Evolutionary conservation across 2,888 invertebrate species (phyloP).

Genomic region (Sesia apiformis): DNA sequence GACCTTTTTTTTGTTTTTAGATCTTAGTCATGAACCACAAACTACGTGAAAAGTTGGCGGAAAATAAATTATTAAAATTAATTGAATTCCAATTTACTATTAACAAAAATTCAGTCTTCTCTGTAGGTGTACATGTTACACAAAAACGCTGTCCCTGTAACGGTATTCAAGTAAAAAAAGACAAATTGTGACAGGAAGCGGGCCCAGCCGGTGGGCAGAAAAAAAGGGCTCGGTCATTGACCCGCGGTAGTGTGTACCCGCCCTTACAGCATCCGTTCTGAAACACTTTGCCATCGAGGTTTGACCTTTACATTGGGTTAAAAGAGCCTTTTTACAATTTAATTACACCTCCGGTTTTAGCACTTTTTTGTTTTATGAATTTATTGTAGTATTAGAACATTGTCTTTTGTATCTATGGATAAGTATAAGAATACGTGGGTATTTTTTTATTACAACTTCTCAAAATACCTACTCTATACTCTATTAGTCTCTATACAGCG

Average conservation of each 20-base stretch:
- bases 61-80: no score
- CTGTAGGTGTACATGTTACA: no score
- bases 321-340: neutral
- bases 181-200: conserved; percentile 68
- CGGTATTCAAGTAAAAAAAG: conserved; percentile 48
- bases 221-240: conserved; percentile 51
- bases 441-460: no score
- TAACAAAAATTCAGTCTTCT: no score
- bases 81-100: no score
- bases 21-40: no score
- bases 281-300: neutral
- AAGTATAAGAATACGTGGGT: no score
- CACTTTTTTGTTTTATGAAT: neutral
- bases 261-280: conserved; percentile 29
- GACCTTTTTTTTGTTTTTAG: no score
- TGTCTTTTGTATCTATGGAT: neutral
- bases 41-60: no score
- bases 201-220: conserved; percentile 57
- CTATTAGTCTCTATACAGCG: no score
- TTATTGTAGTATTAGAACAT: neutral
- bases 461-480: no score
- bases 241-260: conserved; percentile 27
- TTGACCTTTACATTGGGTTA: neutral
- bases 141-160: conserved; percentile 12
- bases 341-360: neutral